Evolutionary conservation across 2,113 vertebrate species (phyloP).

Genomic region (Vidua macroura): DNA sequence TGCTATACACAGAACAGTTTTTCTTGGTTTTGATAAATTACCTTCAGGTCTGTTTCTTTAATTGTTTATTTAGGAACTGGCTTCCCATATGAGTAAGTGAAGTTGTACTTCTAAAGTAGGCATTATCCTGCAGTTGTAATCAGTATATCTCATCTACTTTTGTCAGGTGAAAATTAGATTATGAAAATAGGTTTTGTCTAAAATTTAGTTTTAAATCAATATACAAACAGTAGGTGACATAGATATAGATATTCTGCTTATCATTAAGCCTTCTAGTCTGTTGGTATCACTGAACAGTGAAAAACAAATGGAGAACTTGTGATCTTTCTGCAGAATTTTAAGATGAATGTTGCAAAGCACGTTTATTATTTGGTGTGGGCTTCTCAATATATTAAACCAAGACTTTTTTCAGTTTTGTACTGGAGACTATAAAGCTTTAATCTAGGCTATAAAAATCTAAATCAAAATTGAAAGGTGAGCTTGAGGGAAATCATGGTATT

Average conservation of each 20-base stretch:
- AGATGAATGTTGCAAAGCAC: accelerated
- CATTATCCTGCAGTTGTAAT: not conserved
- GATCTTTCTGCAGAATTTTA: not conserved
- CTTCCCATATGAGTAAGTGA: not conserved
- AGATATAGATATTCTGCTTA: not conserved
- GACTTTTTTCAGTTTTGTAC: not conserved
- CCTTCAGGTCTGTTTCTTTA: not conserved
- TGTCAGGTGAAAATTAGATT: not conserved
- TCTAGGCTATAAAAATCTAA: not conserved
- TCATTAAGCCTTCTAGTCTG: not conserved
- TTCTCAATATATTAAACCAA: not conserved
- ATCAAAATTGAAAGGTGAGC: not conserved
- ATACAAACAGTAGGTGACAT: not conserved
- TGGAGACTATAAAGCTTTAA: not conserved
- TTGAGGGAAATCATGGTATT: not conserved
- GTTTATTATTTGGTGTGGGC: accelerated
- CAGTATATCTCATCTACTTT: not conserved
- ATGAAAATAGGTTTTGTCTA: not conserved
- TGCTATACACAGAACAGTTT: not conserved
- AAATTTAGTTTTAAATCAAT: not conserved
- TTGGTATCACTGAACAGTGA: not conserved
- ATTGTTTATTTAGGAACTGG: not conserved
- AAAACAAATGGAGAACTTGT: not conserved
- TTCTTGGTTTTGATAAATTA: not conserved
- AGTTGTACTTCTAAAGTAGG: not conserved